These are phyloP conservation scores for Vireo griseus DNA, from an alignment of 2,797 vertebrate species.

Conservation along the genomic window DNA sequence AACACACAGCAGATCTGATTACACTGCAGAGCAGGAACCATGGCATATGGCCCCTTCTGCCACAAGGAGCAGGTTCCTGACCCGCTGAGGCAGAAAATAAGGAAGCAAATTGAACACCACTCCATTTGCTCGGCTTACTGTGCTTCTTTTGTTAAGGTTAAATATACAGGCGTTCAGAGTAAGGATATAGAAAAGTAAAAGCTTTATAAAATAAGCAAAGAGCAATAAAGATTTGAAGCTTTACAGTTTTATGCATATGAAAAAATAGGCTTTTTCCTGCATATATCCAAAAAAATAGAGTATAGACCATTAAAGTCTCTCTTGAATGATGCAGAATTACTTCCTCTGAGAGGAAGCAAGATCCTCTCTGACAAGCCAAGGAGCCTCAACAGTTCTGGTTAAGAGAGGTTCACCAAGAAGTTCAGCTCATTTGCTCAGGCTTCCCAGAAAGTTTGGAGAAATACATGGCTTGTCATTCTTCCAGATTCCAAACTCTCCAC, in stretches of 20 bases:
- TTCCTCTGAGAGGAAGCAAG: neutral
- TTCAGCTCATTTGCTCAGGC: neutral
- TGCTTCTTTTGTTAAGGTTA: neutral
- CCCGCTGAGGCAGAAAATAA: slow-evolving; percentile 30
- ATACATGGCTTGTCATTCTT: neutral
- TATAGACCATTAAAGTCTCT: neutral
- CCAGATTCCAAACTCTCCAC: neutral
- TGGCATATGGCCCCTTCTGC: neutral
- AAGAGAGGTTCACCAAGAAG: neutral
- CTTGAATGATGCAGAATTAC: neutral
- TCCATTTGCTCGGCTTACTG: neutral
- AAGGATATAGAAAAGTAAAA: neutral
- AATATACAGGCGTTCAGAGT: neutral
- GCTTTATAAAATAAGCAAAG: neutral
- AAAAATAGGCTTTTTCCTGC: neutral
- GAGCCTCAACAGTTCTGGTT: neutral
- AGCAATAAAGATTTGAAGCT: neutral
- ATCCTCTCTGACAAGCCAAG: neutral
- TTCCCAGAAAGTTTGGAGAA: neutral
- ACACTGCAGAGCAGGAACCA: neutral
- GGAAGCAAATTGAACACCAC: neutral
- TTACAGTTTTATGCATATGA: neutral
- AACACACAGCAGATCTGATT: neutral
- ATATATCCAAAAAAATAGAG: neutral
- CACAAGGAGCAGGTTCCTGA: neutral